phyloP scores from a whole-genome alignment of 2,113 vertebrate species.

The Trachemys scripta region DNA sequence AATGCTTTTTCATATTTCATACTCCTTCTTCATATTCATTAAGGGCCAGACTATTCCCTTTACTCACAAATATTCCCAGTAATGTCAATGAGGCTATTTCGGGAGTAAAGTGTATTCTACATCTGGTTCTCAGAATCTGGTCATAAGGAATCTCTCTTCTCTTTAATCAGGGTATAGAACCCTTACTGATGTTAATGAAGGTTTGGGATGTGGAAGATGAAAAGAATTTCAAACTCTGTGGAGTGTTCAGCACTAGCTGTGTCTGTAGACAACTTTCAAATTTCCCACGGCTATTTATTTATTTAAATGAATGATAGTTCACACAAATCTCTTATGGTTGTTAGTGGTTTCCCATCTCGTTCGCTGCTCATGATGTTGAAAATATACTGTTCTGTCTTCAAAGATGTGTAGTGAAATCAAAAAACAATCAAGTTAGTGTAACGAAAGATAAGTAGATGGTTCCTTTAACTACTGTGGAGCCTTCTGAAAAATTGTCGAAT shows the following conservation, averaged over 20 bases:
- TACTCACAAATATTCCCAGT: not conserved
- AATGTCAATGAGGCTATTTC: not conserved
- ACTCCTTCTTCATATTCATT: not conserved
- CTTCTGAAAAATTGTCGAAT: not conserved
- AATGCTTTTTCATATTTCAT: not conserved
- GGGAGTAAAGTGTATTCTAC: not conserved
- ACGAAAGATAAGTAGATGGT: not conserved
- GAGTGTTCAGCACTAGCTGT: no score
- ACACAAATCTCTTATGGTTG: not conserved
- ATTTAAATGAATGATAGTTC: not conserved
- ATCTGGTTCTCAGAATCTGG: not conserved
- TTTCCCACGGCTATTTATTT: not conserved
- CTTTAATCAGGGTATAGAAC: not conserved
- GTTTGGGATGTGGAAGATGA: not conserved
- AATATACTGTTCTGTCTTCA: rapidly evolving
- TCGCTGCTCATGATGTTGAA: not conserved
- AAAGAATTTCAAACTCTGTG: not conserved
- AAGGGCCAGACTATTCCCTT: not conserved
- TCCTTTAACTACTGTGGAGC: not conserved
- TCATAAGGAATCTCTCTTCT: not conserved
- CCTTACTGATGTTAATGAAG: not conserved
- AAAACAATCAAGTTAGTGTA: not conserved
- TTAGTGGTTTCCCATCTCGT: not conserved
- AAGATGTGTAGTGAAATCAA: not conserved
- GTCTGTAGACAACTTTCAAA: not conserved